These are phyloP conservation scores for Drosophila monieri DNA, from an alignment of 2,888 invertebrate genomes.

Conservation along the genomic window DNA sequence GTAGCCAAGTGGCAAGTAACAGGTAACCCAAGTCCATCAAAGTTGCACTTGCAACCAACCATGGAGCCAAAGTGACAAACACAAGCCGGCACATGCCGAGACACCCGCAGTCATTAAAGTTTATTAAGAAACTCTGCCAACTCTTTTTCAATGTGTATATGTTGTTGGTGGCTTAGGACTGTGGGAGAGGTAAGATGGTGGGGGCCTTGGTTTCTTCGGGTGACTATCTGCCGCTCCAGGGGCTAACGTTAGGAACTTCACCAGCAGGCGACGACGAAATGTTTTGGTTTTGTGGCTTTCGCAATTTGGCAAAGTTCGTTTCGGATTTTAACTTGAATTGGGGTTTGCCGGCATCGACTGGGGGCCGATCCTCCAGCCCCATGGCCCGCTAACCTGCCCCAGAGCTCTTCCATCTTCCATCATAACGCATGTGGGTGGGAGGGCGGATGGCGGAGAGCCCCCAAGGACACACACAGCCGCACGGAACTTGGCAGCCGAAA, in stretches of 20 bases:
- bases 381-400: background rate
- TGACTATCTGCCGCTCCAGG: constrained; percentile 7
- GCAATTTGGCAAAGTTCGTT: constrained; percentile 54
- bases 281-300: constrained; percentile 53
- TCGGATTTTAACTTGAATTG: constrained; percentile 52
- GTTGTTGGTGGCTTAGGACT: background rate
- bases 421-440: constrained; percentile 39
- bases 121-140: constrained; percentile 71
- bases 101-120: constrained; percentile 76
- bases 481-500: constrained; percentile 43
- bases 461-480: constrained; percentile 38
- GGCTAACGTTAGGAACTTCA: constrained; percentile 28
- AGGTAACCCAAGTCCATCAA: constrained; percentile 67
- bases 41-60: constrained; percentile 60
- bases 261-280: constrained; percentile 48
- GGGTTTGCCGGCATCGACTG: constrained; percentile 32
- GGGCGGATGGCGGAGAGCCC: background rate
- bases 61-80: constrained; percentile 42
- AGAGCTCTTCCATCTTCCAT: constrained; percentile 21
- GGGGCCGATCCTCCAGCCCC: constrained; percentile 16
- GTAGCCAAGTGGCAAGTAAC: background rate
- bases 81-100: constrained; percentile 32
- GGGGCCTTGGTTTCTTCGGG: constrained; percentile 18
- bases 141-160: constrained; percentile 33
- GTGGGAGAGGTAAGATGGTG: background rate